Conservation (phyloP, 37 sponge, comb jelly and placozoan genomes). For the Haliclona indistincta region DNA sequence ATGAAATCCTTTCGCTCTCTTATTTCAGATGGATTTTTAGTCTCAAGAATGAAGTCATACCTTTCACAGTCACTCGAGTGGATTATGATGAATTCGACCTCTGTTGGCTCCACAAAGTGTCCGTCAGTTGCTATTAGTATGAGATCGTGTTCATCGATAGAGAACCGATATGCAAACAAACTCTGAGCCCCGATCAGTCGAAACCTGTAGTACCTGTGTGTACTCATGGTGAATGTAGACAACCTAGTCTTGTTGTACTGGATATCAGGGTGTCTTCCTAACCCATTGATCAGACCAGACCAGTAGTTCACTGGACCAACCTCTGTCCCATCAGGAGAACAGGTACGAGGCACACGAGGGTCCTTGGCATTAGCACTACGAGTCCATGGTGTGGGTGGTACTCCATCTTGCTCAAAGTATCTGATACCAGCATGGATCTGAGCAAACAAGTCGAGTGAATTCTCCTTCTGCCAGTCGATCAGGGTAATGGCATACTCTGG, state of each 20-base stretch:
- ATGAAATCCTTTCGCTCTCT: slow-evolving; percentile 21
- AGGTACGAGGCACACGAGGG: too few species aligned
- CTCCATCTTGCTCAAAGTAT: too few species aligned
- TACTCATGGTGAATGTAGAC: slow-evolving; percentile 8
- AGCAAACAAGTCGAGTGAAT: background rate
- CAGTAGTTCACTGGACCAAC: slow-evolving; percentile 59
- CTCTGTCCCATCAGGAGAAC: slow-evolving; percentile 44
- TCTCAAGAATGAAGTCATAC: slow-evolving; percentile 69
- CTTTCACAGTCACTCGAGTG: slow-evolving; percentile 84
- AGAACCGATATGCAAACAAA: slow-evolving; percentile 59
- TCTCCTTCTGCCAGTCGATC: slow-evolving; percentile 60
- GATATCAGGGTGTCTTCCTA: slow-evolving; percentile 42
- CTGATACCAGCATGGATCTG: too few species aligned
- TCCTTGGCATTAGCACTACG: slow-evolving; percentile 35
- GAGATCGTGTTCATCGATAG: slow-evolving; percentile 64
- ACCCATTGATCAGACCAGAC: slow-evolving; percentile 82
- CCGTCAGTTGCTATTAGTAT: slow-evolving; percentile 72
- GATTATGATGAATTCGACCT: slow-evolving; percentile 71
- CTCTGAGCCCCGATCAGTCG: slow-evolving; percentile 80
- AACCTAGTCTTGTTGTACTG: background rate
- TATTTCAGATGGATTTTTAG: slow-evolving; percentile 35
- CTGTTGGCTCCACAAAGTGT: slow-evolving; percentile 25
- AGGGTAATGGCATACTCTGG: slow-evolving; percentile 56
- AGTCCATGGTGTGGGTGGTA: background rate
- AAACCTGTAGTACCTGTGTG: slow-evolving; percentile 51